Evolutionary conservation across 2,113 vertebrate genomes (phyloP).

Genomic region (Chionis minor): DNA sequence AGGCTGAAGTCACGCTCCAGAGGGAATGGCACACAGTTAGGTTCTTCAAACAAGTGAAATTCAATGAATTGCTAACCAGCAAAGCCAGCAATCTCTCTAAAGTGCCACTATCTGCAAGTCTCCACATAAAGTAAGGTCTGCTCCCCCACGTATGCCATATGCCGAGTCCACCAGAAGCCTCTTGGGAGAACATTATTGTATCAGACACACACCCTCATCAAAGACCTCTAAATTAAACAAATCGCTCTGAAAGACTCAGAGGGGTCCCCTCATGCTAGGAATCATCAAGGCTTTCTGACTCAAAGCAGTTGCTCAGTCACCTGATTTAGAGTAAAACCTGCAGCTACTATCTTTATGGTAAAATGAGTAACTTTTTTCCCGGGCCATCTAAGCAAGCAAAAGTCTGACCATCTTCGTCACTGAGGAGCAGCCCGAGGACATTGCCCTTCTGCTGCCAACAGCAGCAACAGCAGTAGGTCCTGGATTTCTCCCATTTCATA

Average conservation of each 20-base stretch:
- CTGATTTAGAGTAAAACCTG: background rate
- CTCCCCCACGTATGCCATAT: accelerated
- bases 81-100: background rate
- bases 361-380: background rate
- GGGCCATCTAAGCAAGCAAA: background rate
- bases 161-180: background rate
- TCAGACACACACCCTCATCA: background rate
- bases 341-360: background rate
- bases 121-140: background rate
- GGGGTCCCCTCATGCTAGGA: background rate
- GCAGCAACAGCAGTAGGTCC: background rate
- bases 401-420: background rate
- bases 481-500: background rate
- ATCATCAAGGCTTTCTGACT: background rate
- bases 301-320: background rate
- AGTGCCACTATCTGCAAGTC: background rate
- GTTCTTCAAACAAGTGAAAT: background rate
- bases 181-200: background rate
- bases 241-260: background rate
- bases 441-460: background rate
- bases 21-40: background rate
- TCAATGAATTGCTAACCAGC: background rate
- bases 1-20: background rate
- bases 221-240: background rate
- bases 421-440: background rate